Evolutionary conservation across 1,140 invertebrate genomes (phyloP).

Genomic region (Drosophila nikananu): DNA sequence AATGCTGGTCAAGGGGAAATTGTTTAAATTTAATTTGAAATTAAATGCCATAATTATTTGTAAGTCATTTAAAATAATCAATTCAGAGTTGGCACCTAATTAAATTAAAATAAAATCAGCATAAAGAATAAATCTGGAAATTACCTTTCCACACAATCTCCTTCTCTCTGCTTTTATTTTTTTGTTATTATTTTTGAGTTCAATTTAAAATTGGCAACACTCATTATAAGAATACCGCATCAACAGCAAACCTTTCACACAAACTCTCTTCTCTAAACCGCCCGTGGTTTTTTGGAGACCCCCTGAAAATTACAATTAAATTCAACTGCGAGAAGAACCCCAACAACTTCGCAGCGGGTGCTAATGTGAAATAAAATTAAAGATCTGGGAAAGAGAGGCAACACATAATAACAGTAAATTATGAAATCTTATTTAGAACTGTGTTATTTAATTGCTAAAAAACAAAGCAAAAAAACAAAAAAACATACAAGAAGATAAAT

Average conservation of each 20-base stretch:
- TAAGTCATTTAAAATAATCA: background rate
- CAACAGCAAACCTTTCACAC: conserved; percentile 62
- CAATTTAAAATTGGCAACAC: conserved; percentile 56
- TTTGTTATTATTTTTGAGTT: background rate
- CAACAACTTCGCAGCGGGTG: conserved; percentile 55
- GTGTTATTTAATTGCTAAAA: conserved; percentile 52
- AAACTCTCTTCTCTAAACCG: conserved; percentile 51
- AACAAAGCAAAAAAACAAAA: background rate
- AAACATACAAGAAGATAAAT: background rate
- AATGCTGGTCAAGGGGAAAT: conserved; percentile 1
- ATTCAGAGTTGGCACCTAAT: conserved; percentile 1
- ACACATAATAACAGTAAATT: conserved; percentile 41
- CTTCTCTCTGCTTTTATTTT: background rate
- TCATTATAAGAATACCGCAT: conserved; percentile 49
- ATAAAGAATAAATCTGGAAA: conserved; percentile 22
- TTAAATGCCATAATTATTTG: background rate
- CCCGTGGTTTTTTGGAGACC: conserved; percentile 46
- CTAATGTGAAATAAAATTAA: conserved; percentile 51
- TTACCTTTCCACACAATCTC: conserved; percentile 26
- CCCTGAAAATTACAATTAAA: conserved; percentile 78
- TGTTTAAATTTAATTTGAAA: background rate
- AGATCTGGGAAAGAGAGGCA: conserved; percentile 29
- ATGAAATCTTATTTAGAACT: conserved; percentile 46
- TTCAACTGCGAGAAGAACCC: conserved; percentile 33
- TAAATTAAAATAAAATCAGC: conserved; percentile 5